A percentile compares a stretch with the other conserved stretches of the same genome.
phyloP scores from a whole-genome alignment of 2,888 invertebrate species.

The Oscheius sp. region DNA sequence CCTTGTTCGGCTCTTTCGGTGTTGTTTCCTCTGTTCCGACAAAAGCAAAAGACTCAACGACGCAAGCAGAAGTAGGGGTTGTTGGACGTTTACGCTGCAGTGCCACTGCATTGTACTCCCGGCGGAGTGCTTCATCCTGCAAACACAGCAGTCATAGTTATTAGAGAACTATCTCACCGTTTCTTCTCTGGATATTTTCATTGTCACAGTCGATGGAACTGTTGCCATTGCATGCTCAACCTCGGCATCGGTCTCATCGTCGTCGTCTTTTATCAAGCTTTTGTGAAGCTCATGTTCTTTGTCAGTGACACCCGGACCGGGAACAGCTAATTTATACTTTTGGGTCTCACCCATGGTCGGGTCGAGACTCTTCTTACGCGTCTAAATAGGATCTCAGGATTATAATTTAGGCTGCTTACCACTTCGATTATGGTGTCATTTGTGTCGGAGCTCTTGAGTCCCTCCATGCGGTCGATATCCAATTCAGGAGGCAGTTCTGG shows the following conservation, averaged over 20 bases:
- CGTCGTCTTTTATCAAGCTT: slow-evolving; percentile 60
- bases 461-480: slow-evolving; percentile 61
- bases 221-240: slow-evolving; percentile 36
- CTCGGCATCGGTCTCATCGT: slow-evolving; percentile 50
- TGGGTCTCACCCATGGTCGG: slow-evolving; percentile 70
- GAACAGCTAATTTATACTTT: slow-evolving; percentile 70
- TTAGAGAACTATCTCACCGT: background rate
- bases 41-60: slow-evolving; percentile 50
- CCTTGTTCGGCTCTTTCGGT: slow-evolving; percentile 29
- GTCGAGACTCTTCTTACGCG: slow-evolving; percentile 45
- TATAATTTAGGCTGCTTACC: slow-evolving; percentile 15
- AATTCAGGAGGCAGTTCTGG: slow-evolving; percentile 63
- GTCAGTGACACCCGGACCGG: slow-evolving; percentile 69
- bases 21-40: slow-evolving; percentile 29
- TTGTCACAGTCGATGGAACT: slow-evolving; percentile 6
- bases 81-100: slow-evolving; percentile 64
- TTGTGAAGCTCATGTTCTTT: slow-evolving; percentile 70
- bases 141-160: background rate
- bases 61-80: slow-evolving; percentile 60
- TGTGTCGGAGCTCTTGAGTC: slow-evolving; percentile 57
- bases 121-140: slow-evolving; percentile 42
- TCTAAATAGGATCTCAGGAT: background rate
- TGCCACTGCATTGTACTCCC: slow-evolving; percentile 57
- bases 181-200: background rate
- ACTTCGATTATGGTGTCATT: slow-evolving; percentile 72